Base-by-base conservation (phyloP, 2,888 invertebrate species). In the Branchipolynoe longqiensis region DNA sequence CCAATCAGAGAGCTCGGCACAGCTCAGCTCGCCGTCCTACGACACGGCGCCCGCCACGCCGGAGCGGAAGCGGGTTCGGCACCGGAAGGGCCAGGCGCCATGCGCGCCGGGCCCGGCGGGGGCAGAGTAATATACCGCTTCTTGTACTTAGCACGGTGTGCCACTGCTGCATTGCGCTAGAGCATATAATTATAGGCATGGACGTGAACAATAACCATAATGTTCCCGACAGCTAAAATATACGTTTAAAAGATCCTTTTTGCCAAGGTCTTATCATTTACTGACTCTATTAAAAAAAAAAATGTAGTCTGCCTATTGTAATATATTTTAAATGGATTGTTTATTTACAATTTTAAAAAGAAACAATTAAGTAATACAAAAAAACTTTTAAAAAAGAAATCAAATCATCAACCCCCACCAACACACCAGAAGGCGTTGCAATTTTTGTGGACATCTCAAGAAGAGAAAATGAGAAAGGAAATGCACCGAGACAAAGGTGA, bases 101-200 rank as follows among this genome's bases (percentile, higher is more conserved):
- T 38, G 69, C 33, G 38, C 38, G 33, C 69, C 69, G 69, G 6
- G 1, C n/a, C 33, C 33, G 69, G 18, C 69, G 18, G 33, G 12
- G n/a, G 18, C 69, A 8, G 69, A 69, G 69, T 69, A 69, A 69
- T 69, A 38, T 69, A 38, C 36, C 8, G n/a, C 6, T 14, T 69
- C 69, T 36, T 69, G n/a, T 69, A 36, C 69, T 69, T 69, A 69
- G 69, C 69, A 69, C 69, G 69, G 69, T 69, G 69, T 69, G 33
- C 22, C 69, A 36, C 36, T 69, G 69, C 69, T 36, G 33, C 69
- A 22, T 69, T 69, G 33, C 36, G 69, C 38, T 69, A 69, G 69
- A 36, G 33, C 69, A n/a, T n/a, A n/a, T n/a, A n/a, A n/a, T n/a
- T n/a, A 18, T 69, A 69, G 69, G 69, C 69, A 69, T 69, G 69